phyloP scores from a whole-genome alignment of 2,797 vertebrate genomes.

The Anabas testudineus region DNA sequence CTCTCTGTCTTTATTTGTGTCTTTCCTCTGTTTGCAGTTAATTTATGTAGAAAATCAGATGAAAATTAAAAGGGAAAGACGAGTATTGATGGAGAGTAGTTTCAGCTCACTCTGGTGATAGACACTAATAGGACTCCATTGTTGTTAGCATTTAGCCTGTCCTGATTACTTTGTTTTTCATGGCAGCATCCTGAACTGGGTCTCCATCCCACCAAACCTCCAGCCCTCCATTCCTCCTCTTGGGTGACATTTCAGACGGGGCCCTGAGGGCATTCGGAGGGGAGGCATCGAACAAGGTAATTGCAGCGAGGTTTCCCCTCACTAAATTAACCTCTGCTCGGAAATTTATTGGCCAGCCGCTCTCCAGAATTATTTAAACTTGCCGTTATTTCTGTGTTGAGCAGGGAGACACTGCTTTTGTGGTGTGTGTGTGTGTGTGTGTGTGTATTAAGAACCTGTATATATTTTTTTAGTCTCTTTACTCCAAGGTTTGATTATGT shows the following conservation, averaged over 20 bases:
- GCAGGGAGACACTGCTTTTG: constrained; percentile 43
- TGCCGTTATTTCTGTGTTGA: constrained; percentile 73
- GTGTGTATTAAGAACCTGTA: neutral
- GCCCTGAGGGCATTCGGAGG: constrained; percentile 82
- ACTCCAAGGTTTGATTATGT: constrained; percentile 63
- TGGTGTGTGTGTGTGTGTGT: constrained; percentile 22
- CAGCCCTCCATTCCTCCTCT: constrained; percentile 72
- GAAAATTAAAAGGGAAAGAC: constrained; percentile 57
- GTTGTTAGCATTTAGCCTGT: constrained; percentile 77
- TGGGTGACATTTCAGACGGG: constrained; percentile 84
- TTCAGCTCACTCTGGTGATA: constrained; percentile 67
- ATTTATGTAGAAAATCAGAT: constrained; percentile 53
- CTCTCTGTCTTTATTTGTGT: constrained; percentile 36
- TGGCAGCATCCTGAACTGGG: constrained; percentile 63
- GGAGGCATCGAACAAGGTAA: constrained; percentile 84
- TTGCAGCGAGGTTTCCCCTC: constrained; percentile 82
- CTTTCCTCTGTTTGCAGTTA: constrained; percentile 15
- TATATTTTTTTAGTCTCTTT: constrained; percentile 26
- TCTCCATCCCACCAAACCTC: constrained; percentile 64
- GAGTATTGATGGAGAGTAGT: constrained; percentile 64
- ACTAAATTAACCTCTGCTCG: constrained; percentile 86
- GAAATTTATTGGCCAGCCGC: constrained; percentile 84
- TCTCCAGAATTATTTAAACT: constrained; percentile 85
- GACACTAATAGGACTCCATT: constrained; percentile 78
- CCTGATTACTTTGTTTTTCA: constrained; percentile 77